Evolutionary conservation across 2,888 invertebrate genomes (phyloP).

Genomic region (Lissocephala sabroskyi): DNA sequence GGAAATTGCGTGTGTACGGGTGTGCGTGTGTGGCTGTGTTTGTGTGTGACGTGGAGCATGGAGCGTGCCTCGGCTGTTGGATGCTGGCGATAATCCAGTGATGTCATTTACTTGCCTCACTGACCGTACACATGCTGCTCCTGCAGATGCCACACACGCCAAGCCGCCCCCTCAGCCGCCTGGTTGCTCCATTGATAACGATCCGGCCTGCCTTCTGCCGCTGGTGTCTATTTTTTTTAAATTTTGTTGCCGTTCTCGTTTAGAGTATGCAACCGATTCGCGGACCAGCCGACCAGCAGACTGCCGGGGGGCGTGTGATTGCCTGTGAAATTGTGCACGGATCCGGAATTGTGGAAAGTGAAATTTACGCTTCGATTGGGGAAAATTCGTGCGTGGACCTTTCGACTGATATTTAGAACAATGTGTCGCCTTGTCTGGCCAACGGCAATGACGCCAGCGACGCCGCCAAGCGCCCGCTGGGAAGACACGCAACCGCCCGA

Average conservation of each 20-base stretch:
- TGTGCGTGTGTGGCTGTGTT: constrained; percentile 18
- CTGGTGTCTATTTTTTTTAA: no score
- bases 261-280: no score
- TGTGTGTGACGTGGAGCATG: neutral
- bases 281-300: no score
- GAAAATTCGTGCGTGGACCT: constrained; percentile 40
- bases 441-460: constrained; percentile 27
- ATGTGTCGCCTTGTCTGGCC: constrained; percentile 29
- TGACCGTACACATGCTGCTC: constrained; percentile 22
- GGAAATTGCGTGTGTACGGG: constrained; percentile 43
- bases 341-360: constrained; percentile 44
- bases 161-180: neutral
- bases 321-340: constrained; percentile 47
- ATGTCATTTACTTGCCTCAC: constrained; percentile 54
- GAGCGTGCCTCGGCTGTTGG: constrained; percentile 13
- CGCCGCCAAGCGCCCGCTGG: neutral
- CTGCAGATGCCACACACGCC: constrained; percentile 11
- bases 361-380: constrained; percentile 64
- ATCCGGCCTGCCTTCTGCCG: neutral
- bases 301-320: constrained; percentile 4
- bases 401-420: constrained; percentile 49
- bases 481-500: no score
- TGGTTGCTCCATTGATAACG: neutral
- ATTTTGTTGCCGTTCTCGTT: no score
- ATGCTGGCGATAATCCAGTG: constrained; percentile 59